Evolutionary conservation across 1,140 invertebrate genomes (phyloP).

Genomic region (Drosophila subobscura): DNA sequence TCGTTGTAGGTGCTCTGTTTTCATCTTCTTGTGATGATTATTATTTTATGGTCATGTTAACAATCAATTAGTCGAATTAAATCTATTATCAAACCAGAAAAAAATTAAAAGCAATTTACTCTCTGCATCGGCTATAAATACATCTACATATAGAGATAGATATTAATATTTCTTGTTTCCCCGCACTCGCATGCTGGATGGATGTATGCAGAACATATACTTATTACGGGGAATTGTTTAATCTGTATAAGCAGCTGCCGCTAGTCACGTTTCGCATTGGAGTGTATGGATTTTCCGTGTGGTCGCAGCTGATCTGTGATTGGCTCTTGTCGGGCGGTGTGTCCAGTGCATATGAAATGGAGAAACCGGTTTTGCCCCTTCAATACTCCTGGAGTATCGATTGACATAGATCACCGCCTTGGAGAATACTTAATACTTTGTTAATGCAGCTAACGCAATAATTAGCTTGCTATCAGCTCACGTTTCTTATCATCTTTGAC

Average conservation of each 20-base stretch:
- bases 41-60: no score
- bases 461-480: slow-evolving; percentile 10
- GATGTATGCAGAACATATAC: not conserved
- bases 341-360: slow-evolving; percentile 54
- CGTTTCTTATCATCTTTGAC: slow-evolving; percentile 29
- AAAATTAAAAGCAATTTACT: no score
- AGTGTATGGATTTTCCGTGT: not conserved
- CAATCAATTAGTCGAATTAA: no score
- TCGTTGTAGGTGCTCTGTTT: no score
- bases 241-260: not conserved
- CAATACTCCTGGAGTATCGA: not conserved
- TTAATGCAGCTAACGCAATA: not conserved
- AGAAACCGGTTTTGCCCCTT: no score
- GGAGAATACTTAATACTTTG: not conserved
- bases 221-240: not conserved
- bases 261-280: slow-evolving; percentile 18
- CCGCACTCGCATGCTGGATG: not conserved
- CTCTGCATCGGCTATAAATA: no score
- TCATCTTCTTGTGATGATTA: no score
- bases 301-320: slow-evolving; percentile 14
- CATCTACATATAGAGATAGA: not conserved
- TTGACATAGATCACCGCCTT: not conserved
- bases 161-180: not conserved
- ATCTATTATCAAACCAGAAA: no score
- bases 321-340: slow-evolving; percentile 38